Evolutionary conservation across 64 coral and sea anemone genomes (phyloP).

Genomic region (Trachythela sp.): DNA sequence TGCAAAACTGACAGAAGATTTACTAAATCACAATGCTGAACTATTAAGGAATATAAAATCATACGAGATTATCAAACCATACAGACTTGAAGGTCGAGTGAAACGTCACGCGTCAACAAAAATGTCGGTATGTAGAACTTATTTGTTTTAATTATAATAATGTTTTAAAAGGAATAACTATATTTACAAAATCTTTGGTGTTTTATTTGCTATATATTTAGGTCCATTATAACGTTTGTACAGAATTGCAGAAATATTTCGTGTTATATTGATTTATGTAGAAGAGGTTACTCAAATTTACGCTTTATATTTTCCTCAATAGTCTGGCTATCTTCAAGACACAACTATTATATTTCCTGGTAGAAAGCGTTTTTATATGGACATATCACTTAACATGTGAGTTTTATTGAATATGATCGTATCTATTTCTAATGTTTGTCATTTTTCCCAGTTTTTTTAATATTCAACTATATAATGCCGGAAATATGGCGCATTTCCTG

Average conservation of each 20-base stretch:
- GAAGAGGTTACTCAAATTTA: too few species aligned
- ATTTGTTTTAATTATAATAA: too few species aligned
- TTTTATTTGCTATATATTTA: too few species aligned
- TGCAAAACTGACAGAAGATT: not conserved
- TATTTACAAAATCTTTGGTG: too few species aligned
- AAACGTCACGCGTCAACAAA: not conserved
- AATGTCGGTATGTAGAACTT: too few species aligned
- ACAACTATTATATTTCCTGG: not conserved
- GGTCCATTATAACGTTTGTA: too few species aligned
- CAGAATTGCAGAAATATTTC: too few species aligned
- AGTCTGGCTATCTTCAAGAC: not conserved
- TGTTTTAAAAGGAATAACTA: too few species aligned
- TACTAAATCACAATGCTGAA: not conserved
- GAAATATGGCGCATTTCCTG: not conserved
- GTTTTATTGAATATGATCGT: too few species aligned
- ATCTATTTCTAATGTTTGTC: too few species aligned
- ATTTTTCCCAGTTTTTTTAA: not conserved
- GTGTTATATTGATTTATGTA: too few species aligned
- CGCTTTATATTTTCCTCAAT: not conserved
- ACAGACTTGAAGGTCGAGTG: not conserved
- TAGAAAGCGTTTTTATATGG: not conserved
- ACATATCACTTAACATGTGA: not conserved
- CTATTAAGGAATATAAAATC: not conserved
- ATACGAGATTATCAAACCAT: not conserved
- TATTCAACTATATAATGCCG: not conserved